These are phyloP conservation scores for Labrus mixtus DNA, from an alignment of 2,113 vertebrate species.

Conservation along the genomic window DNA sequence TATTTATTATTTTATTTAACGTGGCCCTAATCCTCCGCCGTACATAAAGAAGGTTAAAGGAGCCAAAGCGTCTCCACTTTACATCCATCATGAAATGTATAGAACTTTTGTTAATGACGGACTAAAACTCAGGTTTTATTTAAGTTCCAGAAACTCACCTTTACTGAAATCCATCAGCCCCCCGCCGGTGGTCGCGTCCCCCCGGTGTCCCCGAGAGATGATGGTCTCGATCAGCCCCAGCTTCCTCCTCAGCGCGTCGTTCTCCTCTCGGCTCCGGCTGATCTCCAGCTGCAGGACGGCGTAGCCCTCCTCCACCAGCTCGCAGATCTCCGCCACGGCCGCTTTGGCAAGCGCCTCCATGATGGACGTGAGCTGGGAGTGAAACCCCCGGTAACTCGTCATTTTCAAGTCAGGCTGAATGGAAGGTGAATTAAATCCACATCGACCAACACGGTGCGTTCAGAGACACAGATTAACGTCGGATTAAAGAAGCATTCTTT, in stretches of 20 bases:
- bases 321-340: constrained; percentile 77
- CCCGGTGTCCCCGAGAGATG: constrained; percentile 62
- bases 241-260: constrained; percentile 70
- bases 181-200: constrained; percentile 2
- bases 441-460: rapidly evolving
- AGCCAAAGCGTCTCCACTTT: too few species aligned
- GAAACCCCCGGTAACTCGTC: constrained; percentile 64
- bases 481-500: rapidly evolving
- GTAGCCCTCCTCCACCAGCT: constrained; percentile 73
- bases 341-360: constrained; percentile 77
- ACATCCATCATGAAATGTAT: too few species aligned
- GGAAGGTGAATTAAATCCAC: background rate
- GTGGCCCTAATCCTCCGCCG: too few species aligned
- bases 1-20: too few species aligned
- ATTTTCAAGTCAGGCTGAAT: constrained; percentile 26
- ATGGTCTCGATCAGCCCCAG: constrained; percentile 73
- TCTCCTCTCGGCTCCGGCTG: constrained; percentile 67
- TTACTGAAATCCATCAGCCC: constrained; percentile 4
- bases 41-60: too few species aligned
- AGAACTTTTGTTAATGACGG: too few species aligned
- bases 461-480: rapidly evolving
- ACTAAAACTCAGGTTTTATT: too few species aligned
- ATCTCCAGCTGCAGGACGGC: constrained; percentile 70
- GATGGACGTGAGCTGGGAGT: constrained; percentile 71
- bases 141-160: constrained; percentile 44